Evolutionary conservation across 2,888 invertebrate genomes (phyloP).

Genomic region (Tethea ocularis): DNA sequence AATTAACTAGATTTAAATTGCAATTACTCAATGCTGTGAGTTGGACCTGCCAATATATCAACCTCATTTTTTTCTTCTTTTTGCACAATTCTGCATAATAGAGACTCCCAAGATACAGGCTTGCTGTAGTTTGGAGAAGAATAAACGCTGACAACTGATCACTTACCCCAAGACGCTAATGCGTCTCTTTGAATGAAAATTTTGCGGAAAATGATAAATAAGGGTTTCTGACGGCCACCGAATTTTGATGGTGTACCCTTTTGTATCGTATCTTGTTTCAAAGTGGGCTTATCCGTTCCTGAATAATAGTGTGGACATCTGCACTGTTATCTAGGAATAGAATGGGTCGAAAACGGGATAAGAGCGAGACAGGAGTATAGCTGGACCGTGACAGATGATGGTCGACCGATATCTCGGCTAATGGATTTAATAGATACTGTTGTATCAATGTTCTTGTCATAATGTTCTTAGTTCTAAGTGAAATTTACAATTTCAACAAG

Average conservation of each 20-base stretch:
- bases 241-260: slow-evolving; percentile 77
- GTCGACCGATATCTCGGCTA: slow-evolving; percentile 43
- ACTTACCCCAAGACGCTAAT: slow-evolving; percentile 45
- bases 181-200: slow-evolving; percentile 72
- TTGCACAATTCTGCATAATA: not conserved
- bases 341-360: not conserved
- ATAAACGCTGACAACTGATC: slow-evolving; percentile 14
- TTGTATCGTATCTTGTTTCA: slow-evolving; percentile 79
- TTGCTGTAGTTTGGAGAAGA: too few relatives aligned
- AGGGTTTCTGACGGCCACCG: slow-evolving; percentile 63
- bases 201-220: slow-evolving; percentile 78
- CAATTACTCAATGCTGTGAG: too few relatives aligned
- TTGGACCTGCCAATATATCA: too few relatives aligned
- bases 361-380: not conserved
- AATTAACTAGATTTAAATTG: too few relatives aligned
- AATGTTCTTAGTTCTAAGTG: slow-evolving; percentile 9
- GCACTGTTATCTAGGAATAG: slow-evolving; percentile 5
- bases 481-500: slow-evolving; percentile 19
- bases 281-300: slow-evolving; percentile 72
- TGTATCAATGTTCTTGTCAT: slow-evolving; percentile 18
- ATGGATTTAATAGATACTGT: slow-evolving; percentile 43
- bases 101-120: too few relatives aligned
- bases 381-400: slow-evolving; percentile 8
- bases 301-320: slow-evolving; percentile 66
- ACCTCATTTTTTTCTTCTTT: too few relatives aligned